Conservation (phyloP, 2,888 invertebrate genomes). For the Eupeodes luniger region DNA sequence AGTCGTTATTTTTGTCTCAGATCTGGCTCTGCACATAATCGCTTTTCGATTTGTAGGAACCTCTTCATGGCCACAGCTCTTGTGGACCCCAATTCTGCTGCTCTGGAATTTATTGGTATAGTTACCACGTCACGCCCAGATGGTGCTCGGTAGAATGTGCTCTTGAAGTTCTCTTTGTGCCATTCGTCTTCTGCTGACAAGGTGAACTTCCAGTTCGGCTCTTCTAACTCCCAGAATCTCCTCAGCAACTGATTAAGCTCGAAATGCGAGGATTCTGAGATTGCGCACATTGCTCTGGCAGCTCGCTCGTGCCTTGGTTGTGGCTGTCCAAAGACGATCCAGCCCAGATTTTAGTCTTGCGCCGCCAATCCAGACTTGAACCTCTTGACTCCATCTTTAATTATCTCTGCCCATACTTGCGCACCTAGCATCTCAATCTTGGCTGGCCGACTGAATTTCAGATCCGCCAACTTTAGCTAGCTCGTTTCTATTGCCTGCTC, state of each 20-base stretch:
- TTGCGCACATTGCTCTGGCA: neutral
- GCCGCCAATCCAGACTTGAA: no score
- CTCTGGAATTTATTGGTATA: constrained; percentile 26
- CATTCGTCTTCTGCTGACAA: constrained; percentile 30
- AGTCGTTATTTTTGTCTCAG: constrained; percentile 23
- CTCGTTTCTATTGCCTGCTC: neutral
- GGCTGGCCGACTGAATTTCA: neutral
- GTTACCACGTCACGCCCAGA: constrained; percentile 24
- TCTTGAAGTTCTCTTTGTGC: constrained; percentile 33
- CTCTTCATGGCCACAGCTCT: no score
- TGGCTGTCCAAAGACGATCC: no score
- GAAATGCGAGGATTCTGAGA: neutral
- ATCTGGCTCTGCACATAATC: no score
- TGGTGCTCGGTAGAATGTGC: constrained; percentile 7
- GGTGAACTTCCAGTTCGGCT: neutral
- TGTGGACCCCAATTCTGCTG: no score
- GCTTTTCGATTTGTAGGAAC: no score
- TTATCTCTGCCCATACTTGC: neutral
- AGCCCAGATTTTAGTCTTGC: no score
- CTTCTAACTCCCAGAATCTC: constrained; percentile 30
- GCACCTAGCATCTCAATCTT: constrained; percentile 9
- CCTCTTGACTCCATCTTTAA: constrained; percentile 22
- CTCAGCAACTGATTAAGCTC: constrained; percentile 17
- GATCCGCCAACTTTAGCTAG: neutral
- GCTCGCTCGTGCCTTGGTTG: neutral